Evolutionary conservation across 2,888 invertebrate species (phyloP), one percentile per base, ranked within the genome.

Genomic region (Prosapia bicincta): DNA sequence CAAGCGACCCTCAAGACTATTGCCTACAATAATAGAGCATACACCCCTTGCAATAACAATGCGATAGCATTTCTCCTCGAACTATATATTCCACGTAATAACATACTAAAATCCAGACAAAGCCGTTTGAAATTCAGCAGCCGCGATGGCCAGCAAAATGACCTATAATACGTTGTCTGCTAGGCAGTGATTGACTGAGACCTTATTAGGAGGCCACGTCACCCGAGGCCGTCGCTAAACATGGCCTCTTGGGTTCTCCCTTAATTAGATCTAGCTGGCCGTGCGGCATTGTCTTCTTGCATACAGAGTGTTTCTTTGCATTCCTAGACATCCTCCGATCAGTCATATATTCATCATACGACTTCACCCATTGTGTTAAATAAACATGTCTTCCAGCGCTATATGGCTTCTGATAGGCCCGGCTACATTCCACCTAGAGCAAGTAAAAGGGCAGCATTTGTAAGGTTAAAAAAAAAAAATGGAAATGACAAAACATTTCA

Each of bases 41-140:
- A 38, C 15, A 15, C 6, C 15, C 10, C 38, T 15, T 15, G 13
- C 38, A 3, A 7, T 13, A 3, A 38, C 38, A 38, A 38, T 20
- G 20, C 54, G n/a, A 54, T 54, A n/a, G 20, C 54, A 20, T 54
- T 54, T 20, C 20, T 54, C 13, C 10, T 54, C n/a, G 54, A 54
- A 54, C 54, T 54, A 54, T 54, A 54, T 54, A 54, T 54, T 54
- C n/a, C 54, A 54, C 54, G n/a, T 54, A 54, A 54, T 54, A 54
- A 54, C n/a, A 54, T 54, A 54, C 54, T 54, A 54, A 54, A 54
- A 54, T 54, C 54, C 20, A 54, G 54, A 54, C 54, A 54, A 54
- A 54, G 54, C 20, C 54, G 20, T 54, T 54, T 54, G 20, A 54
- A 54, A 54, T 54, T 54, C 54, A 54, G n/a, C 3, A 54, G 54